Evolutionary conservation across 2,797 vertebrate genomes (phyloP), one percentile per base, ranked within the genome.

Genomic region (Clarias pachynema): DNA sequence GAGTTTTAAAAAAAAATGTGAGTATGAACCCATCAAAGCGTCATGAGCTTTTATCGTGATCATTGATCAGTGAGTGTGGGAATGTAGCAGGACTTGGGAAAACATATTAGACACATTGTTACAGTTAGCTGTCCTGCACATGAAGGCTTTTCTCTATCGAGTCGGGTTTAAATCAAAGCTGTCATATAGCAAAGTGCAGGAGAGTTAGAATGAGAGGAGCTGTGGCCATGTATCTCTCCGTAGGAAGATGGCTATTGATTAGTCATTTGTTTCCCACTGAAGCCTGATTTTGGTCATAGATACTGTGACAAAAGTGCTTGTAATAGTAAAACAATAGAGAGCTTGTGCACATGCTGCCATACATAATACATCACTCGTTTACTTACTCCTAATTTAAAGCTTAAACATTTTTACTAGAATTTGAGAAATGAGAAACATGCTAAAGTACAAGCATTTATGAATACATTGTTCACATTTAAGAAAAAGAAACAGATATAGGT

Each of bases 191-290:
- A 89, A 49, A 53, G 26, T 82, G 49, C 56, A 18, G 63, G 37
- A 16, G 59, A 53, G 53, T 53, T 49, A 18, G 53, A 24, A 12
- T 8, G 44, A 37, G 66, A 69, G 66, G 26, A 66, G 77, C 85
- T 87, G 78, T 77, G 85, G 66, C 84, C 80, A 66, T 88, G 82
- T 78, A 77, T 90, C 89, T 89, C 84, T 86, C 79, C 62, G 80
- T 62, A 29, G 82, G 84, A 83, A 90, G 86, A 88, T 88, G 49
- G 73, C 31, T 88, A 93, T 93, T 9, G 90, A 92, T 93, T 92
- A 84, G 87, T 88, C 84, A 81, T 91, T 87, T 91, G 87, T 91
- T 88, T 90, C 68, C 85, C 77, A 37, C 57, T 24, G n/a, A 66
- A 65, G 73, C 57, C 78, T 57, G 37, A 9, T 85, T 85, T 89